A percentile compares a stretch with the other conserved stretches of the same genome.
phyloP scores from a whole-genome alignment of 2,888 invertebrate genomes.

The Elgonia sp. region DNA sequence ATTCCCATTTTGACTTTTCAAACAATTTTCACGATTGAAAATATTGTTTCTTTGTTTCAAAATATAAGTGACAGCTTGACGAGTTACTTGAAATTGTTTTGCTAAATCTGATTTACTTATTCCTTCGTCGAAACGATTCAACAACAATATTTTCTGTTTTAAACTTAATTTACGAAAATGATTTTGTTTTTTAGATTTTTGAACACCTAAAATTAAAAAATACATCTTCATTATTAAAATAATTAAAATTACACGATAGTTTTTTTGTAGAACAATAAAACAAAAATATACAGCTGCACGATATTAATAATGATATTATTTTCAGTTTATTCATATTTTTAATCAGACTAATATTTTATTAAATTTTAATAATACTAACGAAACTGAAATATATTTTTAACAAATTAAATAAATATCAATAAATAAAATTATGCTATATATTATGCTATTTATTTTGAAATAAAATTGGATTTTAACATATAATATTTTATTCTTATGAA shows the following conservation, averaged over 20 bases:
- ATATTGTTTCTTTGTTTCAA: background rate
- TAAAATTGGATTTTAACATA: no score
- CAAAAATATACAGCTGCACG: background rate
- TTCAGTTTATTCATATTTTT: background rate
- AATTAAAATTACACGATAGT: slow-evolving; percentile 18
- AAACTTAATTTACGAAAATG: slow-evolving; percentile 8
- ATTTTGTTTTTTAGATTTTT: background rate
- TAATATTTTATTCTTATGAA: no score
- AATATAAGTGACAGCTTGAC: slow-evolving; percentile 24
- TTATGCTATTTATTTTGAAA: no score
- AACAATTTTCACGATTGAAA: slow-evolving; percentile 6
- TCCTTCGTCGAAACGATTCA: slow-evolving; percentile 18
- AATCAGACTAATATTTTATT: no score
- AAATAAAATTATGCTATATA: background rate
- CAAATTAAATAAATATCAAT: background rate
- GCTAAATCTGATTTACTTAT: slow-evolving; percentile 18
- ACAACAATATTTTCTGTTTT: background rate
- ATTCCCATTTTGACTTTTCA: slow-evolving; percentile 24
- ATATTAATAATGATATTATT: background rate
- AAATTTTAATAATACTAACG: no score
- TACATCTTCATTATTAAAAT: background rate
- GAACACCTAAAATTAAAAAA: background rate
- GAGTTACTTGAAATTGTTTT: slow-evolving; percentile 28
- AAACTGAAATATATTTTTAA: slow-evolving; percentile 2
- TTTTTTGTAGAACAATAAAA: background rate